Evolutionary conservation across 2,113 vertebrate genomes (phyloP).

Genomic region (Steatornis caripensis): DNA sequence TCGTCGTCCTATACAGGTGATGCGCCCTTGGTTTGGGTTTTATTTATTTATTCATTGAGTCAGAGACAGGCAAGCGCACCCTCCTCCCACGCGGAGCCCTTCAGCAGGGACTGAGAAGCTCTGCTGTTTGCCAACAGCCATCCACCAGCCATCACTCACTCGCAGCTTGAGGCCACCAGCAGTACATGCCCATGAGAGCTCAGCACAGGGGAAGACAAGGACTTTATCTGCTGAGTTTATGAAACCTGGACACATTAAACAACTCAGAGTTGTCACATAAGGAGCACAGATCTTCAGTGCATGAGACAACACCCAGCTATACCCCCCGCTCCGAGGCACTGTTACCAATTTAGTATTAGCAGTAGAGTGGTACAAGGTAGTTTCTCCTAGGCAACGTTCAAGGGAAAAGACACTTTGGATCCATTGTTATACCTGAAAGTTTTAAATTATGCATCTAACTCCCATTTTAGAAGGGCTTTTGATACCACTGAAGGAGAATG

Average conservation of each 20-base stretch:
- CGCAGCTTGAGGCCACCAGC: neutral
- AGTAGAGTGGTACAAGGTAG: neutral
- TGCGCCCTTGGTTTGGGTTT: rapidly evolving
- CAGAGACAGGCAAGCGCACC: neutral
- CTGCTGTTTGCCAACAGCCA: neutral
- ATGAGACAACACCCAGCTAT: neutral
- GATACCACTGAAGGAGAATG: neutral
- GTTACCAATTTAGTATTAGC: no score
- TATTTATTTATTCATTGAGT: neutral
- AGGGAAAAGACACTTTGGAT: neutral
- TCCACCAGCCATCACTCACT: neutral
- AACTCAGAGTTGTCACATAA: neutral
- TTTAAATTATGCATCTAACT: neutral
- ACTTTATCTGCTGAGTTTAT: neutral
- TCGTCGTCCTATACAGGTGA: no score
- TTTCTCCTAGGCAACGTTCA: neutral
- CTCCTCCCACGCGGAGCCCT: neutral
- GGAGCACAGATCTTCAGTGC: neutral
- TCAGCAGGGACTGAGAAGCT: neutral
- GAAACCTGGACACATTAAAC: neutral
- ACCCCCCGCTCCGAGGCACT: neutral
- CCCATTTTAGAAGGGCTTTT: neutral
- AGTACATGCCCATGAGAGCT: neutral
- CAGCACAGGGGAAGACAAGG: neutral
- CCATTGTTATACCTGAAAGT: neutral